phyloP scores from a whole-genome alignment of 2,888 invertebrate genomes.

The Zygogramma bicolorata region DNA sequence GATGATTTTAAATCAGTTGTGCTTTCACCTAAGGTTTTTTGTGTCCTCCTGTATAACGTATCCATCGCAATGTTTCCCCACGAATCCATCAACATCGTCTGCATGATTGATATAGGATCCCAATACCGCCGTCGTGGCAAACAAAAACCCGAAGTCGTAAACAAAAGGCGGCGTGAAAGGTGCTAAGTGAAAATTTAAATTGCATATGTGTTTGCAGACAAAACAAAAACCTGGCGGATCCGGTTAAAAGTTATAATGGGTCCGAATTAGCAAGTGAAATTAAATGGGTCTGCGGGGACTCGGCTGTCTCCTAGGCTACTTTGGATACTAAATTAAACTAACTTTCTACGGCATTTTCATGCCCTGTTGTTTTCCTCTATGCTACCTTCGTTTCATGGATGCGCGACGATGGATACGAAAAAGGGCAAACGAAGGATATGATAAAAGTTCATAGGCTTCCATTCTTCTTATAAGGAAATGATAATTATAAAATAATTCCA shows the following conservation, averaged over 20 bases:
- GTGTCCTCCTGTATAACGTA: too few species aligned
- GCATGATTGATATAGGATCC: neutral
- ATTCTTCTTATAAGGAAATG: too few species aligned
- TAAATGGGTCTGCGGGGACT: slow-evolving; percentile 35
- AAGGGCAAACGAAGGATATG: neutral
- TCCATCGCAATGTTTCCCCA: neutral
- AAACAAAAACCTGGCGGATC: slow-evolving; percentile 37
- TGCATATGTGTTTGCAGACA: slow-evolving; percentile 37
- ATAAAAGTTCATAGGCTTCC: neutral
- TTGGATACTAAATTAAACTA: slow-evolving; percentile 31
- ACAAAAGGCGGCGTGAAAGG: slow-evolving; percentile 27
- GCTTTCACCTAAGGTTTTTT: too few species aligned
- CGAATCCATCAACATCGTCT: neutral
- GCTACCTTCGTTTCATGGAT: neutral
- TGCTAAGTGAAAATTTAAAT: slow-evolving; percentile 40
- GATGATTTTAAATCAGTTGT: too few species aligned
- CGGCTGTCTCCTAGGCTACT: slow-evolving; percentile 22
- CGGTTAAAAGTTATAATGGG: slow-evolving; percentile 42
- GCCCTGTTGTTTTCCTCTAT: neutral
- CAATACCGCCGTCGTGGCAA: neutral
- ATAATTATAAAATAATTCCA: too few species aligned
- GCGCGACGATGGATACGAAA: slow-evolving; percentile 4
- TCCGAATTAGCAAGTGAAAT: slow-evolving; percentile 44
- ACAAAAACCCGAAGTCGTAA: slow-evolving; percentile 10
- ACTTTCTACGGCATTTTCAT: slow-evolving; percentile 26